A percentile compares a stretch with the other conserved stretches of the same genome.
Conservation (phyloP, 2,113 vertebrate genomes). For the Ciconia maguari region DNA sequence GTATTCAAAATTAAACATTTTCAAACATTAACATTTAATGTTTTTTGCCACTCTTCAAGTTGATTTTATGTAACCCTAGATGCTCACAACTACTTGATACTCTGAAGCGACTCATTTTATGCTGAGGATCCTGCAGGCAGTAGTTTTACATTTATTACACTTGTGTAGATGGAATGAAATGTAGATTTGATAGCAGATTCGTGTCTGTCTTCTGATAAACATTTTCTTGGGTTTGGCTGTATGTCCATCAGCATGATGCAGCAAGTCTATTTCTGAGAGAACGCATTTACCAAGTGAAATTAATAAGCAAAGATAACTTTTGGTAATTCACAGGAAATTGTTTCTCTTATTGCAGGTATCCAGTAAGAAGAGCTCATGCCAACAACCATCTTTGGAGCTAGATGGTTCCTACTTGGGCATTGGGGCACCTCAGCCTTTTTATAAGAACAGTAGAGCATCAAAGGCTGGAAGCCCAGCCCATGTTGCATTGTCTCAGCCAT, state of each 20-base stretch:
- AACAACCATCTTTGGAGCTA: neutral
- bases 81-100: conserved; percentile 63
- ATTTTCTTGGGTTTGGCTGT: neutral
- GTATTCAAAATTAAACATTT: conserved; percentile 76
- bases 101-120: conserved; percentile 61
- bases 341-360: conserved; percentile 61
- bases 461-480: conserved; percentile 8
- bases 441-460: conserved; percentile 15
- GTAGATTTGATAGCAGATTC: conserved; percentile 50
- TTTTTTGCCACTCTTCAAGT: conserved; percentile 69
- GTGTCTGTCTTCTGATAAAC: conserved; percentile 28
- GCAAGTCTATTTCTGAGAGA: neutral
- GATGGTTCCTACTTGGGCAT: conserved; percentile 59
- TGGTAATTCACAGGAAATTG: neutral
- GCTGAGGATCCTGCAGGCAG: conserved; percentile 32
- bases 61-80: conserved; percentile 72
- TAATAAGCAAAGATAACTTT: neutral
- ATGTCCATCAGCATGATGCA: neutral
- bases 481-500: neutral
- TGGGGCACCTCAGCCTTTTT: neutral
- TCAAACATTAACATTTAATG: conserved; percentile 73
- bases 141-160: conserved; percentile 57
- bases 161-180: conserved; percentile 50
- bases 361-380: conserved; percentile 32
- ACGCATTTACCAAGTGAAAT: neutral